These are phyloP conservation scores for Seriola aureovittata DNA, from an alignment of 2,113 vertebrate species.

Conservation along the genomic window DNA sequence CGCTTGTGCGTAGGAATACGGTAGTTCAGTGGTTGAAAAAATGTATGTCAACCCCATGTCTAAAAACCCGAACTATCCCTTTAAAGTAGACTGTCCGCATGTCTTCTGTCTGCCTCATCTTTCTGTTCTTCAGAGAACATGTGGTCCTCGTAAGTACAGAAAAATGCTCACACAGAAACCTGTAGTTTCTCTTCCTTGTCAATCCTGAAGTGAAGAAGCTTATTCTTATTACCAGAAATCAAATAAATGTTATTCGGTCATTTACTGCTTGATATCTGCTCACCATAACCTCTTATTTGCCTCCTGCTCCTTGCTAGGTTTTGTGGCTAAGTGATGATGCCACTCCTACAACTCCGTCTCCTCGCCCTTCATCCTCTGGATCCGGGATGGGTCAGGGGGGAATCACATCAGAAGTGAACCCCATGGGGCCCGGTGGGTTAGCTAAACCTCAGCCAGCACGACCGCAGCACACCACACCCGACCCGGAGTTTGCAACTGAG, in stretches of 20 bases:
- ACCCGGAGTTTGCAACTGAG: slow-evolving; percentile 87
- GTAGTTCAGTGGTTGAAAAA: no score
- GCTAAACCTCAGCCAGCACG: slow-evolving; percentile 72
- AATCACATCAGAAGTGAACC: slow-evolving; percentile 63
- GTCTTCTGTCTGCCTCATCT: neutral
- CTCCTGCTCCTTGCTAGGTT: slow-evolving; percentile 75
- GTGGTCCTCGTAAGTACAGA: neutral
- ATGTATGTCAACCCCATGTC: no score
- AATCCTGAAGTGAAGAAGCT: neutral
- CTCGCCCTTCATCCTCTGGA: slow-evolving; percentile 59
- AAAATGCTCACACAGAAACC: neutral
- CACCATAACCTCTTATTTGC: neutral
- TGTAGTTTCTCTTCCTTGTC: neutral
- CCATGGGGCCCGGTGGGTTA: slow-evolving; percentile 76
- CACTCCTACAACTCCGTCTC: slow-evolving; percentile 76
- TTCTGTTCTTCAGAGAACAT: neutral
- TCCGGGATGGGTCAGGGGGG: slow-evolving; percentile 57
- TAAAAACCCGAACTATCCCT: no score
- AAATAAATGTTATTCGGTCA: neutral
- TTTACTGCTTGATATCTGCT: slow-evolving; percentile 2
- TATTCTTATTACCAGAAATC: neutral
- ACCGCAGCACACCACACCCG: slow-evolving; percentile 85
- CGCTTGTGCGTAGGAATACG: no score
- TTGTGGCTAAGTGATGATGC: slow-evolving; percentile 87
- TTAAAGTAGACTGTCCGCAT: neutral